A percentile compares a stretch with the other conserved stretches of the same genome.
These are phyloP conservation scores for Prostheceraeus crozeri DNA, from an alignment of 2,888 invertebrate genomes.

Conservation along the genomic window DNA sequence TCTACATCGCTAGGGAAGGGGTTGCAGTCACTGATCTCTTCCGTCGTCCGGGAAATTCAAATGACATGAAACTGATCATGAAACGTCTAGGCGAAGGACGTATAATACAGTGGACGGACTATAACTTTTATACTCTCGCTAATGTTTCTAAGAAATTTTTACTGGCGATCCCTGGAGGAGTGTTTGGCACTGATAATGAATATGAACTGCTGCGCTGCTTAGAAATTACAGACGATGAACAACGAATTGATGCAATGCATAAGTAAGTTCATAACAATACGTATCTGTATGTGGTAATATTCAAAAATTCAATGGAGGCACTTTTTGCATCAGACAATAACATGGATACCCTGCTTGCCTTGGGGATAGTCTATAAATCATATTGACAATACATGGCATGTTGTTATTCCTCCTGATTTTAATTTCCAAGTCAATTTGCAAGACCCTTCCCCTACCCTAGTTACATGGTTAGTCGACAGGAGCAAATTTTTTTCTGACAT, in stretches of 20 bases:
- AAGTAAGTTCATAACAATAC: conserved; percentile 65
- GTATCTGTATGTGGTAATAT: not conserved
- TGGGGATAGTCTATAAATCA: no score
- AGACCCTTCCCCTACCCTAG: no score
- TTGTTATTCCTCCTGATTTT: no score
- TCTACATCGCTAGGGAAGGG: conserved; percentile 55
- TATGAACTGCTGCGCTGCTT: conserved; percentile 79
- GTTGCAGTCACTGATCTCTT: conserved; percentile 55
- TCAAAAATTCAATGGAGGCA: not conserved
- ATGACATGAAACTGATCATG: conserved; percentile 50
- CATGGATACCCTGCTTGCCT: no score
- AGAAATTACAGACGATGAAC: conserved; percentile 69
- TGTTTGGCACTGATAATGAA: conserved; percentile 85
- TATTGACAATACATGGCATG: no score
- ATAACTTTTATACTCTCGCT: conserved; percentile 79
- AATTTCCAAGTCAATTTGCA: no score
- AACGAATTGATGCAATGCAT: conserved; percentile 83
- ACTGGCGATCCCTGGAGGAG: conserved; percentile 87
- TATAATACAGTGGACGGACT: conserved; percentile 51
- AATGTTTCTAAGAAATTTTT: conserved; percentile 95
- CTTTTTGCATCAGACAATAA: no score
- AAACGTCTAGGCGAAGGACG: conserved; percentile 53
- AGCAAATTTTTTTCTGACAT: no score
- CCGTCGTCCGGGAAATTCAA: conserved; percentile 54
- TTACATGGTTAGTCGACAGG: no score